Evolutionary conservation across 1,140 invertebrate species (phyloP).

Genomic region (Caenorhabditis tropicalis): DNA sequence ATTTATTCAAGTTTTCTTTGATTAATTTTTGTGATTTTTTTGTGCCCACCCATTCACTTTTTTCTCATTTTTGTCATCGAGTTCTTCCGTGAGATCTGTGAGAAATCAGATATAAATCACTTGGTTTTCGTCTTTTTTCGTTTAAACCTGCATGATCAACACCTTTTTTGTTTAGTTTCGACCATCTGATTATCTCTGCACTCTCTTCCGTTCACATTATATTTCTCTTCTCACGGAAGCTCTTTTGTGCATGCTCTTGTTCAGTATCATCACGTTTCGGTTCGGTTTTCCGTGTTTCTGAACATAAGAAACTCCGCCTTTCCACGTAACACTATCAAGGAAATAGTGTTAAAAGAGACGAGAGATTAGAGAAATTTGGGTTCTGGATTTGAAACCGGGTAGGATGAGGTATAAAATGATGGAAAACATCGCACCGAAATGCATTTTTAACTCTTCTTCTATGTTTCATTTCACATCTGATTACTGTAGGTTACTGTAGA

Average conservation of each 20-base stretch:
- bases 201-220: conserved; percentile 2
- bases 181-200: background rate
- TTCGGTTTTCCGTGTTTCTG: background rate
- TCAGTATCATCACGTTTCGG: conserved; percentile 36
- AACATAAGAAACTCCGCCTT: background rate
- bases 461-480: background rate
- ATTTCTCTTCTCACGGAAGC: background rate
- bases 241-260: background rate
- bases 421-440: background rate
- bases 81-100: too few species aligned
- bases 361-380: background rate
- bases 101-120: too few species aligned
- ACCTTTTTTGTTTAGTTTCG: background rate
- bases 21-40: too few species aligned
- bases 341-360: background rate
- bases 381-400: background rate
- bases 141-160: conserved; percentile 2
- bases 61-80: too few species aligned
- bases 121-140: too few species aligned
- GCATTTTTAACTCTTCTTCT: background rate
- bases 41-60: too few species aligned
- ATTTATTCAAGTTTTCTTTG: too few species aligned
- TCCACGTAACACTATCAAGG: background rate
- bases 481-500: background rate
- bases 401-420: background rate